Base-by-base conservation (phyloP, 2,113 vertebrate genomes). In the Rhinoptilus africanus region DNA sequence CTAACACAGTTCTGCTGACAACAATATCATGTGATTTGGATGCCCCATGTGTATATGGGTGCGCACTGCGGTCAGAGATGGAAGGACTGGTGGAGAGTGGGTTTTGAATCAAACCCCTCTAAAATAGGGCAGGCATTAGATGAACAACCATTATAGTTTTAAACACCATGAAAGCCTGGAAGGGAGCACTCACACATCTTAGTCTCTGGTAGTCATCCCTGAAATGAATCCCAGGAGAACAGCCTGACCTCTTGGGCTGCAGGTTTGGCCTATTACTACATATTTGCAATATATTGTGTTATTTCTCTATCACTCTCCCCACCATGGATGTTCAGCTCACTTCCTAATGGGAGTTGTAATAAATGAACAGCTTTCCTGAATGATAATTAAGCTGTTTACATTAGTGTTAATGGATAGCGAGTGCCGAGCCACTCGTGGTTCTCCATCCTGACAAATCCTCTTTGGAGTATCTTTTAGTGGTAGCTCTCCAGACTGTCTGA, bases 351-450 rank as follows among this genome's bases (percentile, higher is more conserved):
- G 50, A 68, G 72, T 68, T 78, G 27, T 48, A 93, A 72, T 54
- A 94, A 92, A 66, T 47, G 43, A 88, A 50, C 14, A 43, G 45
- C 85, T 77, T 71, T 89, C 37, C 60, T 64, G 43, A 85, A 72
- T 57, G n/a, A 66, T 93, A 89, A 91, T 63, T 34, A 89, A 86
- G 37, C 73, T 92, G 88, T 88, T 92, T 79, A 63, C 26, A 8
- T 72, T 92, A 35, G 10, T 57, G 35, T 10, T 76, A 95, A 73
- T 75, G n/a, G 88, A 88, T 22, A 79, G 45, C 16, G 50, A 85
- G 71, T 32, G 23, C 53, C 92, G n/a, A 96, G 50, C n/a, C n/a
- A 93, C 45, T 88, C 14, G 4, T 35, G 75, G 19, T 85, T 78
- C 43, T 84, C 34, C n/a, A 66, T 72, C 37, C 22, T 51, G 34